These are phyloP conservation scores for Trissolcus basalis DNA, from an alignment of 1,140 invertebrate species.

Conservation along the genomic window DNA sequence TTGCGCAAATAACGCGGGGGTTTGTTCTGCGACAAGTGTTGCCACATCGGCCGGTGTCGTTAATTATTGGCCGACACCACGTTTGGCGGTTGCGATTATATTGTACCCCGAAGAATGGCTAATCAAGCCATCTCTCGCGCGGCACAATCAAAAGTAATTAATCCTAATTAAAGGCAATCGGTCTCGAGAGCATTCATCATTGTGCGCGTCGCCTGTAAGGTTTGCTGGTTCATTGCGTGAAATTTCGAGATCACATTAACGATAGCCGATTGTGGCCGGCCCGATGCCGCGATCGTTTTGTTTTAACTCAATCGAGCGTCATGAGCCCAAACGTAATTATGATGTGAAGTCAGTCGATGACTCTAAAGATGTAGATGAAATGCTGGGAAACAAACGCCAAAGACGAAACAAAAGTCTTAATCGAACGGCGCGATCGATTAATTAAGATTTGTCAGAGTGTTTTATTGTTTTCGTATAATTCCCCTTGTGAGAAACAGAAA, in stretches of 20 bases:
- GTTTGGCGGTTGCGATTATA: constrained; percentile 57
- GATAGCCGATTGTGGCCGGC: constrained; percentile 34
- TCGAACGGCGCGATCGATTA: background rate
- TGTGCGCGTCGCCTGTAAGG: constrained; percentile 26
- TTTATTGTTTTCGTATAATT: no score
- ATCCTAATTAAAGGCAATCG: constrained; percentile 66
- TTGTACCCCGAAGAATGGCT: constrained; percentile 49
- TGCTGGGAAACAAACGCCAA: no score
- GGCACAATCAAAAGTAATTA: constrained; percentile 67
- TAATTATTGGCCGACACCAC: constrained; percentile 29
- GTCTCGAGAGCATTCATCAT: constrained; percentile 45
- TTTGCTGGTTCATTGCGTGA: constrained; percentile 45
- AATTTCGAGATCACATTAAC: constrained; percentile 51
- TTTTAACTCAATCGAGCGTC: constrained; percentile 32
- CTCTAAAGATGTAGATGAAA: constrained; percentile 5
- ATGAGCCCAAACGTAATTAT: constrained; percentile 29
- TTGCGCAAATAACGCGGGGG: constrained; percentile 32
- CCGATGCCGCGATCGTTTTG: constrained; percentile 20
- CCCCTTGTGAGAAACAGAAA: no score
- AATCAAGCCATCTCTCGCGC: constrained; percentile 56
- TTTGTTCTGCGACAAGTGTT: constrained; percentile 44
- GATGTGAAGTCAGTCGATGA: constrained; percentile 25
- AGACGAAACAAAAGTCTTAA: background rate
- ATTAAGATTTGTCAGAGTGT: background rate
- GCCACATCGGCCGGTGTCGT: constrained; percentile 12